Evolutionary conservation across 2,797 vertebrate genomes (phyloP), one percentile per base, ranked within the genome.

Genomic region (Erpetoichthys calabaricus): DNA sequence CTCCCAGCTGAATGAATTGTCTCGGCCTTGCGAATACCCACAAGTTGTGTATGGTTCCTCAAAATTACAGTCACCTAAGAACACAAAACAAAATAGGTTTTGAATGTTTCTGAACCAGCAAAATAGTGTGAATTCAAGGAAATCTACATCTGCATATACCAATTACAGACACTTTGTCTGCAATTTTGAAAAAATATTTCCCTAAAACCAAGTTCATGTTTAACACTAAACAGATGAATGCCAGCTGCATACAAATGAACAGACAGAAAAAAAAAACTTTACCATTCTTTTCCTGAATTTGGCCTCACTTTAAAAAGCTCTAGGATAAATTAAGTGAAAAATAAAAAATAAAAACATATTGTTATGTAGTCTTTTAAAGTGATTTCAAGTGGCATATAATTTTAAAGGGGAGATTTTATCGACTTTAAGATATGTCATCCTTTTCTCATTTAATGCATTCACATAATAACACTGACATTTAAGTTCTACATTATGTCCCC

Each of bases 1-100:
- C 65, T 98, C 92, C 96, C 96, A 99, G 60, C 94, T 90, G 67
- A 98, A 85, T 76, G 97, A 93, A 60, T 96, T 91, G 0, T 92
- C 88, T 59, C 89, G 84, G 42, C 89, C 87, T 71, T 97, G 95
- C 66, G 86, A 94, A 54, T 99, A 99, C n/a, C 95, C 96, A 64
- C 95, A 99, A 0, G 81, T 80, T 55, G 76, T 76, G 55, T 91
- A 88, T 1, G 91, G 85, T 67, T 91, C 91, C 70, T 94, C 92
- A 8, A 99, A 99, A 67, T 87, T 84, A 73, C 96, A 99, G 65
- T 93, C 91, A 55, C 96, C 96, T 98, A 81, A 47, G 63, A 77
- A 65, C 66, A 57, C 62, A 75, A 69, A 67, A 59, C 69, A 60
- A 54, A 70, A 57, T 25, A 3, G 8, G 57, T 25, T 25, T 25